phyloP scores from a whole-genome alignment of 1,140 invertebrate species.

The Temnothorax nylanderi region DNA sequence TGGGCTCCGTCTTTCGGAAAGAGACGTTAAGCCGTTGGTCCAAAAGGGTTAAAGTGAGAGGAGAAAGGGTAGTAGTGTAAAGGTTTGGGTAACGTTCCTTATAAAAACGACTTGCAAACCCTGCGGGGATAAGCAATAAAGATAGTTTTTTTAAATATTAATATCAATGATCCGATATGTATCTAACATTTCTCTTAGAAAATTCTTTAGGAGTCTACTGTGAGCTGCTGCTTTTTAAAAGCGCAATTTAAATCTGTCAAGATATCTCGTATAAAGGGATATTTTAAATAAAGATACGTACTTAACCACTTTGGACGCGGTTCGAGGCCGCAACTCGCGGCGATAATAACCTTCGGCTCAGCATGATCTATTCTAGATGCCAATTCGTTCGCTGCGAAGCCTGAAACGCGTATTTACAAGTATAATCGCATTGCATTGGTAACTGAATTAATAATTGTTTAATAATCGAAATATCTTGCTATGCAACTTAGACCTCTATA shows the following conservation, averaged over 20 bases:
- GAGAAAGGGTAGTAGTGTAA: no score
- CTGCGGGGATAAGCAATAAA: no score
- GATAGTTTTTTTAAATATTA: no score
- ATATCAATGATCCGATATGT: not conserved
- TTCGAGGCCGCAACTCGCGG: slow-evolving; percentile 96
- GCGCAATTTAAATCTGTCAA: not conserved
- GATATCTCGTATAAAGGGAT: not conserved
- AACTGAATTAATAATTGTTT: not conserved
- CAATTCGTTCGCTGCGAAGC: slow-evolving; percentile 95
- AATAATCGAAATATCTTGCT: not conserved
- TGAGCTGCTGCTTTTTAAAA: not conserved
- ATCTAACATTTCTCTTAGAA: not conserved
- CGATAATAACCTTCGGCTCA: slow-evolving; percentile 94
- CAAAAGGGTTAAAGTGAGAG: no score
- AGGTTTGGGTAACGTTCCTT: no score
- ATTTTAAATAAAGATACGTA: slow-evolving; percentile 80
- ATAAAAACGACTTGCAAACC: no score
- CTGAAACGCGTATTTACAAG: slow-evolving; percentile 80
- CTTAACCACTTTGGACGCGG: slow-evolving; percentile 93
- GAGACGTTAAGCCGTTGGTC: no score
- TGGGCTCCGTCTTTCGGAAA: no score
- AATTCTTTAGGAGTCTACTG: not conserved
- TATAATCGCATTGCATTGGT: not conserved
- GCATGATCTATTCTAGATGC: slow-evolving; percentile 95
- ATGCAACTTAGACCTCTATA: not conserved